Evolutionary conservation across 2,797 vertebrate genomes (phyloP).

Genomic region (Bufotes viridis): DNA sequence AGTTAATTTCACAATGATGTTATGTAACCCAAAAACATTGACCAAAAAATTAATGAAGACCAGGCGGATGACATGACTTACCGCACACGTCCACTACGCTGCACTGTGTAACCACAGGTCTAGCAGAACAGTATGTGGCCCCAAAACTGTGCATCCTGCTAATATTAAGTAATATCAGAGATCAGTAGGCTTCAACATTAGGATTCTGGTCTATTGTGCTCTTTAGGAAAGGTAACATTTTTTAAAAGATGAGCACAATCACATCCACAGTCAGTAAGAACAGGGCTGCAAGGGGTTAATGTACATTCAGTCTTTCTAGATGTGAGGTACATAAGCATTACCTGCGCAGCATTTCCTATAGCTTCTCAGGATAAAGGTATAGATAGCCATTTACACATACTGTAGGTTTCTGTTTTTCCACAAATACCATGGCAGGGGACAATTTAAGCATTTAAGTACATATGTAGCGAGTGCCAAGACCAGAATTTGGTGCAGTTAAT

Average conservation of each 20-base stretch:
- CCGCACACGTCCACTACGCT: background rate
- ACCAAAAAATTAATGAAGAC: conserved; percentile 4
- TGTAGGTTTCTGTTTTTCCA: background rate
- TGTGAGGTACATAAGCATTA: background rate
- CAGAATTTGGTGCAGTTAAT: background rate
- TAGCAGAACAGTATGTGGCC: background rate
- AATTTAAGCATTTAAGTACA: background rate
- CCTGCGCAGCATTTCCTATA: background rate
- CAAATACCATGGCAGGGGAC: background rate
- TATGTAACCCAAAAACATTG: conserved; percentile 3
- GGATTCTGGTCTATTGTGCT: background rate
- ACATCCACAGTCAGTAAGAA: background rate
- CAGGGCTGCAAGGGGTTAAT: background rate
- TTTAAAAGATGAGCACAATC: no score
- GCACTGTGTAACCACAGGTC: background rate
- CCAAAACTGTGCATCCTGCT: background rate
- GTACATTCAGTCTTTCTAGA: background rate
- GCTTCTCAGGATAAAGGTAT: background rate
- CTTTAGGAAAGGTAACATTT: background rate
- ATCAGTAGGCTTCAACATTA: background rate
- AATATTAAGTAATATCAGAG: background rate
- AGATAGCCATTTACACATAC: background rate
- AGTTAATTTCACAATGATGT: background rate
- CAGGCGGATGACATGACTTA: background rate
- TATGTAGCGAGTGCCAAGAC: no score